phyloP scores from a whole-genome alignment of 2,888 invertebrate genomes.

The Schizotus pectinicornis region DNA sequence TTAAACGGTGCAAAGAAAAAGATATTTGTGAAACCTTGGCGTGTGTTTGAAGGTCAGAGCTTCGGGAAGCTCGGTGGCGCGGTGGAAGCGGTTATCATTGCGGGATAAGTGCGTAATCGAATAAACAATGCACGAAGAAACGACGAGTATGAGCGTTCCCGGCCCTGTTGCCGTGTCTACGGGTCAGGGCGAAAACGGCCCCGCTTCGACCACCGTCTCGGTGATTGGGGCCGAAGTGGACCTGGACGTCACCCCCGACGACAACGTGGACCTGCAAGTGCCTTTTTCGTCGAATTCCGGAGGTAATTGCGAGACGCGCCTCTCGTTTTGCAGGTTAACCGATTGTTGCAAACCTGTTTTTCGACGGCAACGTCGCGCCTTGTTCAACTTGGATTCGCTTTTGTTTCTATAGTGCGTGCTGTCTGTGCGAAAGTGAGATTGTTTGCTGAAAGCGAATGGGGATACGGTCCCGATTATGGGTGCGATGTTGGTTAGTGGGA shows the following conservation, averaged over 20 bases:
- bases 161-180: conserved; percentile 70
- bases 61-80: conserved; percentile 57
- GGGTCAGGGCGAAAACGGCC: conserved; percentile 58
- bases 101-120: conserved; percentile 56
- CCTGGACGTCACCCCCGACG: conserved; percentile 62
- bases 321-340: conserved; percentile 46
- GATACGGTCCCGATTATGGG: background rate
- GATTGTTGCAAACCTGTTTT: conserved; percentile 36
- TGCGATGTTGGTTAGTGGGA: conserved; percentile 31
- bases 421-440: conserved; percentile 38
- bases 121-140: conserved; percentile 72
- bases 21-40: conserved; percentile 60
- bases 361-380: conserved; percentile 37
- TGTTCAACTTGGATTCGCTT: conserved; percentile 40
- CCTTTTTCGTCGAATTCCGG: conserved; percentile 66
- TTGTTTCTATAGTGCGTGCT: conserved; percentile 33
- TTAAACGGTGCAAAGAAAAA: conserved; percentile 61
- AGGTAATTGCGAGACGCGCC: conserved; percentile 59
- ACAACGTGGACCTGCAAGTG: conserved; percentile 68
- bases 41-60: conserved; percentile 59
- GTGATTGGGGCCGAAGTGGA: conserved; percentile 59
- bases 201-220: conserved; percentile 54
- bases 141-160: conserved; percentile 72
- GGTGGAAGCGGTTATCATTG: conserved; percentile 58
- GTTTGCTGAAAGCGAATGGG: background rate